Conservation (phyloP, 2,797 vertebrate genomes). For the Pseudomugil gertrudae region DNA sequence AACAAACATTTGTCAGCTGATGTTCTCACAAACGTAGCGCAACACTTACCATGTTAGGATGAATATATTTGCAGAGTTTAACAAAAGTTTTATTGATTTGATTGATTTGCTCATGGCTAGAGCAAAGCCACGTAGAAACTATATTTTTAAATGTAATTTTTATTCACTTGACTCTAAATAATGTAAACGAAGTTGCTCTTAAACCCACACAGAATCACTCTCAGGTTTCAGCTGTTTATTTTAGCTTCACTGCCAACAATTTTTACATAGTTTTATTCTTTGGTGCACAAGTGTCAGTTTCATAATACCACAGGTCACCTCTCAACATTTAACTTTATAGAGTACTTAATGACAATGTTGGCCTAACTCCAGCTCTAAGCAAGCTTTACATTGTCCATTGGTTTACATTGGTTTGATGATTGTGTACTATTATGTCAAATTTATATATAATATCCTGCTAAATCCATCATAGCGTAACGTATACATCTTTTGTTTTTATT, state of each 20-base stretch:
- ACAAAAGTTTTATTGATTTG: no score
- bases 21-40: no score
- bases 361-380: background rate
- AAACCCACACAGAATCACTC: background rate
- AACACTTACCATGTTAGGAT: no score
- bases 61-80: no score
- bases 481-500: background rate
- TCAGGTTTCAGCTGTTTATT: background rate
- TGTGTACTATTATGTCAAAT: background rate
- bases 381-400: background rate
- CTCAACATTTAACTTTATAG: background rate
- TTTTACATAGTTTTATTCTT: background rate
- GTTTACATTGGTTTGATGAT: background rate
- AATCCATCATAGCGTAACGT: background rate
- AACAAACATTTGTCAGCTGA: no score
- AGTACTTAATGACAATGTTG: background rate
- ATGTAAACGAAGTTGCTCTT: background rate
- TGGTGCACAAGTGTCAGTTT: background rate
- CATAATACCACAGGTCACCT: background rate
- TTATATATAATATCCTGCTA: background rate
- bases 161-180: background rate
- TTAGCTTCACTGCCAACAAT: background rate
- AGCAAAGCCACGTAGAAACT: no score
- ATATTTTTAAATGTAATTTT: no score
- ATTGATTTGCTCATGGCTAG: no score